Evolutionary conservation across 2,888 invertebrate species (phyloP), one percentile per base, ranked within the genome.

Genomic region (Drosophila melanosoma): DNA sequence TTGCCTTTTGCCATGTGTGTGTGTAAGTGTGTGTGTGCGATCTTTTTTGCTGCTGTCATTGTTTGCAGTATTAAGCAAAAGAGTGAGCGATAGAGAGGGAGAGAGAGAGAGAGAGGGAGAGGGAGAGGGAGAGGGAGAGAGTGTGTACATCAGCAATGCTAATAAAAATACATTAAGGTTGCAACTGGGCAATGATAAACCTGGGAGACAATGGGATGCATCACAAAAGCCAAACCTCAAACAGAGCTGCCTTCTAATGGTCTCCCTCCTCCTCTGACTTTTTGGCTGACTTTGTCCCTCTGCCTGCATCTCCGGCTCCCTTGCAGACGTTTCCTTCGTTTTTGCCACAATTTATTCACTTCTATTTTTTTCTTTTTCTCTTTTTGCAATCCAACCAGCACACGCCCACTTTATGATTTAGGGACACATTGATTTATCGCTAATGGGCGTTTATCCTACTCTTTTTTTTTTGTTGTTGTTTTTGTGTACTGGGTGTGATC

Each of bases 211-310:
- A 81, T 78, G 65, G 49, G 48, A 52, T 65, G 59, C 51, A 45
- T 57, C 65, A 86, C 82, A 87, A 87, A 84, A 81, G 85, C 62
- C 85, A 84, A 84, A 84, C 83, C 87, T 84, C 85, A 84, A 77
- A 81, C 74, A 74, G 79, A 20, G 68, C 59, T 78, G 70, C 60
- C 70, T 61, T 51, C 74, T 69, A 73, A 76, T 76, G 58, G 68
- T 36, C 42, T 56, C 58, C 57, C 69, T 52, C 35, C 26, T 26
- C 29, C 48, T 56, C 61, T 69, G 52, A 58, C 51, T 70, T 32
- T 32, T 11, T 49, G 5, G 5, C 32, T 17, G n/a, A n/a, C n/a
- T n/a, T n/a, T n/a, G 36, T 33, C 15, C 51, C 26, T 48, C 26
- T n/a, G 54, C 20, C 40, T 38, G 62, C 64, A 58, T 57, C 61